A percentile compares a stretch with the other conserved stretches of the same genome.
Conservation (phyloP, 2,888 invertebrate genomes). For the Oasisia sp. region DNA sequence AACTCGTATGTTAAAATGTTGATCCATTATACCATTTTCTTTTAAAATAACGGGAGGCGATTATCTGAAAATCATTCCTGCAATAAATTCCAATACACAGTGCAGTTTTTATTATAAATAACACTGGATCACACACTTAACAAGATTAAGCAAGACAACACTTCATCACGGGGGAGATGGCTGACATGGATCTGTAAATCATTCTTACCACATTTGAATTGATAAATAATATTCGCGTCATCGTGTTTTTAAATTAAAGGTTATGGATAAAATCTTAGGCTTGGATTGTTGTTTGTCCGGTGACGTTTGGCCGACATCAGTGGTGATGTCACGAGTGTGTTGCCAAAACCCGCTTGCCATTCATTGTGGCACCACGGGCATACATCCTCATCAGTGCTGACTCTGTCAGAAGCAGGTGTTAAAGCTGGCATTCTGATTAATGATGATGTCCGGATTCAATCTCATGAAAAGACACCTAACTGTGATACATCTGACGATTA, state of each 20-base stretch:
- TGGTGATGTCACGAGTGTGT: not conserved
- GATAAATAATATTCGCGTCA: not conserved
- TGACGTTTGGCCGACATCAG: not conserved
- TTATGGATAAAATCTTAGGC: not conserved
- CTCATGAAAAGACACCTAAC: not conserved
- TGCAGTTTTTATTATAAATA: not conserved
- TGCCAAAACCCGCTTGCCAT: not conserved
- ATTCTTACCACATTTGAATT: not conserved
- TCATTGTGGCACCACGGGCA: not conserved
- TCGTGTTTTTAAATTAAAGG: not conserved
- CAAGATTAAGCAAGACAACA: not conserved
- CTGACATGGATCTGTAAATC: not conserved
- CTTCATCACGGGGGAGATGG: not conserved
- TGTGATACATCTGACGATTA: conserved; percentile 17
- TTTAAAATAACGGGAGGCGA: not conserved
- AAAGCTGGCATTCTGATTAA: not conserved
- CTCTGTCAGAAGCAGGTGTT: conserved; percentile 3
- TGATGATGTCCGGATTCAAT: not conserved
- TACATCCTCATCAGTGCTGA: not conserved
- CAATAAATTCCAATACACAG: not conserved
- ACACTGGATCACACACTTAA: not conserved
- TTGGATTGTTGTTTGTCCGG: not conserved
- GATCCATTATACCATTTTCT: not conserved
- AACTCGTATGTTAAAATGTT: not conserved
- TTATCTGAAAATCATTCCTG: not conserved